Conservation (phyloP, 1,140 invertebrate genomes). For the Periplaneta americana region DNA sequence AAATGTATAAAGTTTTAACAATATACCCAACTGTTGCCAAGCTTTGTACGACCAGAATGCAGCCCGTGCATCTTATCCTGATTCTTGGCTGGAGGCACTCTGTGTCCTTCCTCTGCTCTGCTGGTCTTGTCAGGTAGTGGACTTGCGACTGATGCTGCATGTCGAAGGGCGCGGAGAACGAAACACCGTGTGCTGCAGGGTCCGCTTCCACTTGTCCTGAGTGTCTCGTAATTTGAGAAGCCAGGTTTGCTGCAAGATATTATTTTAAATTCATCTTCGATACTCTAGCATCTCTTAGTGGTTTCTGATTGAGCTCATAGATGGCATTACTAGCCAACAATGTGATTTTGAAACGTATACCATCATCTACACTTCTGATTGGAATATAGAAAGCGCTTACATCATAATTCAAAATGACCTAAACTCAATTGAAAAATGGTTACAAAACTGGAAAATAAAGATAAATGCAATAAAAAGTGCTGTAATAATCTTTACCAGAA, state of each 20-base stretch:
- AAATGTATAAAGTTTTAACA: not conserved
- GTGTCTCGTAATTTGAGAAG: conserved; percentile 44
- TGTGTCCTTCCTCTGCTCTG: not conserved
- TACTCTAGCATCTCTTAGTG: too few species aligned
- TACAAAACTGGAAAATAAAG: too few species aligned
- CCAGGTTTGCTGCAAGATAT: conserved; percentile 48
- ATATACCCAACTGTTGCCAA: not conserved
- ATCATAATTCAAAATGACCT: too few species aligned
- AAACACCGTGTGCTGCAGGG: conserved; percentile 44
- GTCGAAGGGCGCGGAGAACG: conserved; percentile 22
- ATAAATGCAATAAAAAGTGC: too few species aligned
- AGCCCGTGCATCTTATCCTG: not conserved
- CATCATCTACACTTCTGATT: too few species aligned
- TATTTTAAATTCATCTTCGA: too few species aligned
- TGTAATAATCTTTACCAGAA: too few species aligned
- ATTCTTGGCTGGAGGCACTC: not conserved
- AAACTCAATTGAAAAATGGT: too few species aligned
- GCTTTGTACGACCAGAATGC: not conserved
- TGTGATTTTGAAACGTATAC: too few species aligned
- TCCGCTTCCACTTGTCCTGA: conserved; percentile 48
- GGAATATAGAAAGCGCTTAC: too few species aligned
- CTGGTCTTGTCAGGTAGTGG: conserved; percentile 13
- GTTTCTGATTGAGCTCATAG: too few species aligned
- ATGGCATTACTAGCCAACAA: too few species aligned
- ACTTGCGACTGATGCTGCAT: conserved; percentile 15